phyloP scores from a whole-genome alignment of 2,797 vertebrate genomes.

The Pangasius macronema region DNA sequence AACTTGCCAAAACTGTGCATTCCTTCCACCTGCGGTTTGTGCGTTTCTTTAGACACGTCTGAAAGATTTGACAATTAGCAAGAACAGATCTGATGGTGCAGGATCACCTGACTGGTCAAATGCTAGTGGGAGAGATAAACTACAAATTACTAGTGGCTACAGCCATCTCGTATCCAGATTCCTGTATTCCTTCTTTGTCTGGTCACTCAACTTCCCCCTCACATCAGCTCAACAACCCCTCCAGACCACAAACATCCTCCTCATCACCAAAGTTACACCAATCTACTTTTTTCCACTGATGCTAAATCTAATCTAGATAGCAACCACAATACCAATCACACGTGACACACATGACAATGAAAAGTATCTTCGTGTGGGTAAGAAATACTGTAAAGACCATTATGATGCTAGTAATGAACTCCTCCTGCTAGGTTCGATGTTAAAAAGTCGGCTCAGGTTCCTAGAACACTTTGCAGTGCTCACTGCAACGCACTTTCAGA shows the following conservation, averaged over 20 bases:
- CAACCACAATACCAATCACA: too few species aligned
- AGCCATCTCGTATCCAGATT: background rate
- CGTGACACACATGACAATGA: too few species aligned
- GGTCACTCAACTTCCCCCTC: background rate
- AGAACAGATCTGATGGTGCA: background rate
- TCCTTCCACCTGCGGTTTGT: conserved; percentile 22
- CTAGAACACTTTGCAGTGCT: background rate
- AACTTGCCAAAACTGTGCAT: conserved; percentile 25
- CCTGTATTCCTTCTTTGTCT: background rate
- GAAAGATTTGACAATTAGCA: background rate
- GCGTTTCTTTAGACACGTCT: background rate
- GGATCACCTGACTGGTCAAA: background rate
- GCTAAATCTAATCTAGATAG: background rate
- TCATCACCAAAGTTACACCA: background rate
- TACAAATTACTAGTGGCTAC: background rate
- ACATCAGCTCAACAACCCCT: background rate
- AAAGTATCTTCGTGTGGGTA: too few species aligned
- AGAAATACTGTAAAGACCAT: too few species aligned
- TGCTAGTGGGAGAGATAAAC: background rate
- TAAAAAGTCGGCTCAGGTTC: too few species aligned
- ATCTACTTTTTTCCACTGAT: too few species aligned
- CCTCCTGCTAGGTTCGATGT: background rate
- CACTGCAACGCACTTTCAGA: background rate
- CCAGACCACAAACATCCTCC: background rate
- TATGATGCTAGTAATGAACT: background rate